Conservation (phyloP, 2,888 invertebrate genomes). For the Desoria tigrina region DNA sequence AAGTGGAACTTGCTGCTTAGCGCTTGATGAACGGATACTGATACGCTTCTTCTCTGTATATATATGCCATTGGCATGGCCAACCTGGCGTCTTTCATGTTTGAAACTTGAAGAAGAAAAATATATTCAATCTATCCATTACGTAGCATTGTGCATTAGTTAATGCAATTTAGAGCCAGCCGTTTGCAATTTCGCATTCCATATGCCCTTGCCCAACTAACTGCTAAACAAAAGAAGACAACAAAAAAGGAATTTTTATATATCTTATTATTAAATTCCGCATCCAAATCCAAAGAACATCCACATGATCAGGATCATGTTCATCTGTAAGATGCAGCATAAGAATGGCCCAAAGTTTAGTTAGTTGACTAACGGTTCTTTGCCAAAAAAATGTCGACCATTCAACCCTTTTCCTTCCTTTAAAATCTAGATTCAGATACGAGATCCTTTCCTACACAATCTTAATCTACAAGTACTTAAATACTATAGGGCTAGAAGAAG, state of each 20-base stretch:
- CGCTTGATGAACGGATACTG: too few relatives aligned
- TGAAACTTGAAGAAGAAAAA: not conserved
- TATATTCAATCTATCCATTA: not conserved
- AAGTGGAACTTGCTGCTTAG: not conserved
- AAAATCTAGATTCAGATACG: too few relatives aligned
- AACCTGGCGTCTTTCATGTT: too few relatives aligned
- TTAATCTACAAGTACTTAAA: too few relatives aligned
- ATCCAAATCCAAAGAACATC: not conserved
- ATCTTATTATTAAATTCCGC: not conserved
- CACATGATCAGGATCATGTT: not conserved
- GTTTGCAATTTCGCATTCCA: not conserved
- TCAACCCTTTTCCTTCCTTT: not conserved
- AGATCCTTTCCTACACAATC: too few relatives aligned
- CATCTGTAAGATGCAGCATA: not conserved
- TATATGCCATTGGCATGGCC: too few relatives aligned
- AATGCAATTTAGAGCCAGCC: too few relatives aligned
- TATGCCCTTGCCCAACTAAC: too few relatives aligned
- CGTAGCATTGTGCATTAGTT: too few relatives aligned
- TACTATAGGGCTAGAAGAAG: too few relatives aligned
- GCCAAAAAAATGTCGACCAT: constrained; percentile 9
- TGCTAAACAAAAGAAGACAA: not conserved
- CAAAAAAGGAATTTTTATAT: not conserved
- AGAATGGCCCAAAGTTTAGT: not conserved
- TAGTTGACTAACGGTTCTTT: constrained; percentile 17
- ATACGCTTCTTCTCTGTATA: too few relatives aligned